Conservation (phyloP, 1,140 invertebrate genomes). For the Sinella curviseta region DNA sequence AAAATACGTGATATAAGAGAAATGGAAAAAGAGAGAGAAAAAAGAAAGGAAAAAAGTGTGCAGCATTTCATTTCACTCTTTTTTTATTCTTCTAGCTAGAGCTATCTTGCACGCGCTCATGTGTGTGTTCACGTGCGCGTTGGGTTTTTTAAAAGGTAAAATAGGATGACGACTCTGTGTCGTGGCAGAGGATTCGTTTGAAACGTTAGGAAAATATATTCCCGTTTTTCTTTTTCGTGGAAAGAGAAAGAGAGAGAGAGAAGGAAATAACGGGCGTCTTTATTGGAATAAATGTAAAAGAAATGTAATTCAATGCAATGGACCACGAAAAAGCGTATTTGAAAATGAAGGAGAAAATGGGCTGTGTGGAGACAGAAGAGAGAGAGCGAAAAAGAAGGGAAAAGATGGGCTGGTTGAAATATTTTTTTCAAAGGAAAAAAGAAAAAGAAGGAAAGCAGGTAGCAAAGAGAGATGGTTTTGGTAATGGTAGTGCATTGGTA, state of each 20-base stretch:
- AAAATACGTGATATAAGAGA: neutral
- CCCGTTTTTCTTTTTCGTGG: conserved; percentile 1
- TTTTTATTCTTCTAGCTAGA: neutral
- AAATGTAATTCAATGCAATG: conserved; percentile 26
- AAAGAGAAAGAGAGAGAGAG: neutral
- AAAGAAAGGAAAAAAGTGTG: neutral
- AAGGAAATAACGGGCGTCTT: conserved; percentile 17
- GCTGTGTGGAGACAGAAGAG: neutral
- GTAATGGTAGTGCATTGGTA: too few relatives aligned
- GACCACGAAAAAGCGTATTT: conserved; percentile 7
- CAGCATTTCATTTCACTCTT: conserved; percentile 19
- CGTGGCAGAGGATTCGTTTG: neutral
- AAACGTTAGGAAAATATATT: neutral
- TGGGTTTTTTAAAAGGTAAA: neutral
- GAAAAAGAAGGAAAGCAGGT: too few relatives aligned
- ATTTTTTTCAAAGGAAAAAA: too few relatives aligned
- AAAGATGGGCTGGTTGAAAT: neutral
- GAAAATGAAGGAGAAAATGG: neutral
- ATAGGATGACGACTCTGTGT: neutral
- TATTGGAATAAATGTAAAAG: conserved; percentile 16
- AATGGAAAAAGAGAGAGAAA: neutral
- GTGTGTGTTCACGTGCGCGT: neutral
- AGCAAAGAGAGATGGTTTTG: too few relatives aligned
- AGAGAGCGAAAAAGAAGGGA: neutral
- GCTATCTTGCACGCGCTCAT: conserved; percentile 7